Evolutionary conservation across 1,140 invertebrate genomes (phyloP).

Genomic region (Drosophila subobscura): DNA sequence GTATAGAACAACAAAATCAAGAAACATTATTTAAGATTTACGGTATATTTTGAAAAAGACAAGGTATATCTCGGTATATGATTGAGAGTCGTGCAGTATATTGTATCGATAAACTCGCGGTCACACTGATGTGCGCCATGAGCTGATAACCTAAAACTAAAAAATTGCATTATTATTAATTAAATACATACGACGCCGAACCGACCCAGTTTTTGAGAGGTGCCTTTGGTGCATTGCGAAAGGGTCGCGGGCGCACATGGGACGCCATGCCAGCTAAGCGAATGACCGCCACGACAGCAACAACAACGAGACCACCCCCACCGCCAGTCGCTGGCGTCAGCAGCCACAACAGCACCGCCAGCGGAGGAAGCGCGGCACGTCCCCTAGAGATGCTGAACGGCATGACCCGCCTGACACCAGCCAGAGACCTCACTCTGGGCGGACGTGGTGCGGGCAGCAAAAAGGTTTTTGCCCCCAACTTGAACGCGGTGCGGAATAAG

Average conservation of each 20-base stretch:
- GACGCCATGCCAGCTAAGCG: slow-evolving; percentile 64
- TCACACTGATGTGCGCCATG: no score
- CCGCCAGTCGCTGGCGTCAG: slow-evolving; percentile 24
- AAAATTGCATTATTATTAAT: no score
- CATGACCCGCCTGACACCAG: slow-evolving; percentile 81
- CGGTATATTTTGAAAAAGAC: no score
- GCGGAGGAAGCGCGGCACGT: slow-evolving; percentile 10
- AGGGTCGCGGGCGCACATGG: slow-evolving; percentile 32
- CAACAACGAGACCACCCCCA: slow-evolving; percentile 20
- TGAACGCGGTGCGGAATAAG: slow-evolving; percentile 80
- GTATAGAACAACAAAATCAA: no score
- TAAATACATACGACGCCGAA: not conserved
- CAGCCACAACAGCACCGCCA: slow-evolving; percentile 24
- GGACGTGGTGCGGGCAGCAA: slow-evolving; percentile 58
- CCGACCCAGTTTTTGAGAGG: not conserved
- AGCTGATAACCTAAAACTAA: no score
- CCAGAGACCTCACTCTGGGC: slow-evolving; percentile 85
- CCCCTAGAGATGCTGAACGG: slow-evolving; percentile 50
- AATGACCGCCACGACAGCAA: slow-evolving; percentile 43
- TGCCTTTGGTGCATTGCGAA: slow-evolving; percentile 4
- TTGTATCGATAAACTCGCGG: no score
- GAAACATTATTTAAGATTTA: no score
- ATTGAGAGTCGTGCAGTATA: no score
- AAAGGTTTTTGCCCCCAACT: slow-evolving; percentile 77
- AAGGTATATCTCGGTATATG: no score